These are phyloP conservation scores for Abramis brama DNA, from an alignment of 2,113 vertebrate species.

Conservation along the genomic window DNA sequence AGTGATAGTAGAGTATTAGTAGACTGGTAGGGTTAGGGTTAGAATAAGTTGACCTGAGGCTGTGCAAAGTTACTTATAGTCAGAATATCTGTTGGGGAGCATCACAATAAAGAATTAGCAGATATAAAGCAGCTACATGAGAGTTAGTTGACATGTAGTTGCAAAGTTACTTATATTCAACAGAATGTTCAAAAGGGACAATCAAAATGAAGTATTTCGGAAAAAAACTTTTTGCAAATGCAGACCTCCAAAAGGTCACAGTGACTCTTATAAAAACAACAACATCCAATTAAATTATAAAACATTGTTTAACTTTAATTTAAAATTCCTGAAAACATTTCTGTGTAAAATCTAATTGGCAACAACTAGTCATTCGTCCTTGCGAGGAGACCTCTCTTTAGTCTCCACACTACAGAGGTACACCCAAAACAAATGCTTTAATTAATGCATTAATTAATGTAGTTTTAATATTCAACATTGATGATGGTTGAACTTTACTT, in stretches of 20 bases:
- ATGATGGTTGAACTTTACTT: constrained; percentile 26
- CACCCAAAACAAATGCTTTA: constrained; percentile 24
- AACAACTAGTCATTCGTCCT: background rate
- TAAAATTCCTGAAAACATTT: background rate
- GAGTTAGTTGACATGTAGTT: no score
- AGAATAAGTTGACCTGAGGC: no score
- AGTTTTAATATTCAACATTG: background rate
- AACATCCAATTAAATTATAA: background rate
- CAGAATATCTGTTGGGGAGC: no score
- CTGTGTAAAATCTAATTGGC: constrained; percentile 6
- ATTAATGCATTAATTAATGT: constrained; percentile 27
- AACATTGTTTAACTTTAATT: background rate
- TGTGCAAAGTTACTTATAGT: no score
- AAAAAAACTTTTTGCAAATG: background rate
- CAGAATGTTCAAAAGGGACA: no score
- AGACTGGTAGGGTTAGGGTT: no score
- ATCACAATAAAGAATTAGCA: no score
- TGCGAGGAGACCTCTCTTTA: constrained; percentile 8
- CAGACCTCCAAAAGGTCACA: background rate
- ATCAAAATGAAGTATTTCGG: no score
- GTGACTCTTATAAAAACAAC: background rate
- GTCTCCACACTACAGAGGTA: constrained; percentile 23
- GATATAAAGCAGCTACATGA: no score
- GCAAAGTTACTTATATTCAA: no score
- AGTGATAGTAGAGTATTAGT: no score